A percentile compares a stretch with the other conserved stretches of the same genome.
These are phyloP conservation scores for Acrossocheilus wenchowensis DNA, from an alignment of 2,797 vertebrate genomes.

Conservation along the genomic window DNA sequence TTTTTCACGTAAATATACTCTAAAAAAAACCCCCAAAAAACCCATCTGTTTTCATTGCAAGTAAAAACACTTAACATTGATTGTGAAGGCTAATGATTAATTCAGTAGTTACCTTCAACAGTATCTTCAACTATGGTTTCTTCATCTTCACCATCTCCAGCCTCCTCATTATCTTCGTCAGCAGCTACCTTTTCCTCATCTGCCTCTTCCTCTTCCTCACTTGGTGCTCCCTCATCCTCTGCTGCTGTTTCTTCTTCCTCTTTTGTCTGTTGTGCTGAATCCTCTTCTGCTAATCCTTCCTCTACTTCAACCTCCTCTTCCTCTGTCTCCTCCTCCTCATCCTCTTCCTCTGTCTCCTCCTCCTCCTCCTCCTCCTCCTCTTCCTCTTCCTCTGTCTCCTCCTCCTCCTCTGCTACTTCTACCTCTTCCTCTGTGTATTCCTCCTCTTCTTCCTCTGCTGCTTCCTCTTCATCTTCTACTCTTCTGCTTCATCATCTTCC, in stretches of 20 bases:
- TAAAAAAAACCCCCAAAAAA: background rate
- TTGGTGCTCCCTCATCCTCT: background rate
- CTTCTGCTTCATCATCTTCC: conserved; percentile 42
- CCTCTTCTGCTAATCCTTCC: conserved; percentile 20
- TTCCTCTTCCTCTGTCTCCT: background rate
- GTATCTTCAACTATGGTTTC: background rate
- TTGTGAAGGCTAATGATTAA: background rate
- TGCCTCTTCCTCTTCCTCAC: conserved; percentile 29
- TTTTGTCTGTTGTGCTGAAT: conserved; percentile 5
- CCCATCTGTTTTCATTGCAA: background rate
- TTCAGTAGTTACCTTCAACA: conserved; percentile 38
- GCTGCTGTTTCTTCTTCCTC: background rate
- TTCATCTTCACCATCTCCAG: conserved; percentile 7
- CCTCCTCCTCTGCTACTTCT: too few relatives aligned
- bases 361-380: background rate
- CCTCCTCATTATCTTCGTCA: conserved; percentile 7
- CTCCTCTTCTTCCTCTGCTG: background rate
- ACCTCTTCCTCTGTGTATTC: too few relatives aligned
- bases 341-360: background rate
- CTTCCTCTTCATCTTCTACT: background rate
- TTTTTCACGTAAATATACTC: background rate
- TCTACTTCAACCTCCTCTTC: background rate
- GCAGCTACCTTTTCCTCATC: conserved; percentile 11
- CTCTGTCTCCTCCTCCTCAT: background rate
- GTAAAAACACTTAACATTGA: background rate